Percentiles rank a stretch among this genome's conserved stretches.
Conservation (phyloP, 2,797 vertebrate genomes). For the Natrix natrix region DNA sequence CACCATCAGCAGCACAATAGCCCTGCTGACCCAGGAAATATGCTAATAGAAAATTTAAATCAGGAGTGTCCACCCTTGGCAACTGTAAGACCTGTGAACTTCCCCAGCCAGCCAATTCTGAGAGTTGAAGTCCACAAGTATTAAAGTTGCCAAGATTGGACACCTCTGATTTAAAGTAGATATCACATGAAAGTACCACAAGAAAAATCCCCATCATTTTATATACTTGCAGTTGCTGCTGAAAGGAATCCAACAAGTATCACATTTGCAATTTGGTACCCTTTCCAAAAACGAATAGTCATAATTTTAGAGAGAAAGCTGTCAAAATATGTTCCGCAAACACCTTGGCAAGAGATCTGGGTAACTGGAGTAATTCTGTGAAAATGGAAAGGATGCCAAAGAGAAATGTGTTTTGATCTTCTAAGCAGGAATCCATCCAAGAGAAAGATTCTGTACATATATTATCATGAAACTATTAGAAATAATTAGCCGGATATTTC, state of each 20-base stretch:
- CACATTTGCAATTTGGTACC: conserved; percentile 69
- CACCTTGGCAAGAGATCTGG: conserved; percentile 77
- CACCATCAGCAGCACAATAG: not conserved
- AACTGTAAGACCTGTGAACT: not conserved
- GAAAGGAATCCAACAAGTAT: conserved; percentile 68
- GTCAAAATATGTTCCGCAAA: conserved; percentile 81
- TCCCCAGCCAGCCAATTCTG: not conserved
- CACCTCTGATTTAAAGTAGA: not conserved
- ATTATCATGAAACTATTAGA: conserved; percentile 77
- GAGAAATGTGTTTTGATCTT: conserved; percentile 75
- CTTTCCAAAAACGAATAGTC: conserved; percentile 74
- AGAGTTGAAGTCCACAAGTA: not conserved
- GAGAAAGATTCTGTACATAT: conserved; percentile 73
- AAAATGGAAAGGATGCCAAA: conserved; percentile 75
- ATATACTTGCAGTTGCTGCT: conserved; percentile 49
- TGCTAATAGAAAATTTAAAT: not conserved
- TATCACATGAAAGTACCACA: not conserved
- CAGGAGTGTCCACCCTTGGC: not conserved
- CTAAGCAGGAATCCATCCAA: conserved; percentile 76
- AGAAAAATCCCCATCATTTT: conserved; percentile 48
- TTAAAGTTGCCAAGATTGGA: not conserved
- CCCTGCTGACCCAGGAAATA: not conserved
- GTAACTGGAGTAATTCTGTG: conserved; percentile 76
- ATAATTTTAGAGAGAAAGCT: conserved; percentile 79
- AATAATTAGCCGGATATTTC: conserved; percentile 74